Base-by-base conservation (phyloP, 2,888 invertebrate genomes). In the Trisateles emortualis region DNA sequence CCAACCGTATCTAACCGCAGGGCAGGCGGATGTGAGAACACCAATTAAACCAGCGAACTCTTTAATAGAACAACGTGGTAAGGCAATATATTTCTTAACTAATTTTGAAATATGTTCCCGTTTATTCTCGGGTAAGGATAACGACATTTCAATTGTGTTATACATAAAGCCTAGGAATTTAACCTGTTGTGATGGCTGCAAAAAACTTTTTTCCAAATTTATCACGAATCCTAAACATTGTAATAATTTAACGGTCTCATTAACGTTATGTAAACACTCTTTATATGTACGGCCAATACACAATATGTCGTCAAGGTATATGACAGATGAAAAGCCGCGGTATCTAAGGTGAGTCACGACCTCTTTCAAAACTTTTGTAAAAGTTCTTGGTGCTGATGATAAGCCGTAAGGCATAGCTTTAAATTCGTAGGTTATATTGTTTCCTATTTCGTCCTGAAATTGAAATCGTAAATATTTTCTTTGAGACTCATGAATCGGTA, bases 391-490 rank as follows among this genome's bases (percentile, higher is more conserved):
- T 0, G 51, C 44, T 13, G 17, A 4, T 1, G 33, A 45, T 11
- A 52, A 19, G 1, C 51, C 51, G 10, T 16, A 52, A 2, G 51
- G 51, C 19, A 52, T 13, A 2, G 17, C 16, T 5, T 24, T 40
- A 35, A 52, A 52, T 8, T 52, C 13, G 35, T 45, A 52, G 1
- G 13, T 16, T 2, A 17, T n/a, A 14, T 46, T 13, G 3, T 46
- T 6, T n/a, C n/a, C n/a, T n/a, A n/a, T n/a, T 22, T 22, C 5
- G 2, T 5, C 22, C 5, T 22, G 22, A 49, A 59, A 65, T 30
- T 58, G 26, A 19, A 72, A 72, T 14, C 67, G 38, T 29, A 72
- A 33, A n/a, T 49, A 69, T 48, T 65, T 73, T 11, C 52, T 30
- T 26, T 52, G 5, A 3, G 8, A 0, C 11, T 10, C 10, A 9